A percentile compares a stretch with the other conserved stretches of the same genome.
Conservation (phyloP, 2,113 vertebrate species). For the Phrynosoma platyrhinos region DNA sequence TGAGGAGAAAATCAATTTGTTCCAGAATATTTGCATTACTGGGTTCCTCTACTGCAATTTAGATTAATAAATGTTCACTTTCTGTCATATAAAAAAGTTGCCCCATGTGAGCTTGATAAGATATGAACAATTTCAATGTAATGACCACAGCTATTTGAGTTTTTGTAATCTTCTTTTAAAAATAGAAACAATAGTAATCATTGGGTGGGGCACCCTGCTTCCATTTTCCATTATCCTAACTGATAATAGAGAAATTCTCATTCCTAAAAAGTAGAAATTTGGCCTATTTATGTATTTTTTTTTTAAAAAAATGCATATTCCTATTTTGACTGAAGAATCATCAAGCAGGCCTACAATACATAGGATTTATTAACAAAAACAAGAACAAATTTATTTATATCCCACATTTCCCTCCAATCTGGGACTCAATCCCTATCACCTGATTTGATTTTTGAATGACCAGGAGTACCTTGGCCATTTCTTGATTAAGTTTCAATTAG, state of each 20-base stretch:
- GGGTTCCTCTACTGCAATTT: background rate
- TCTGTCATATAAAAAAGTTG: background rate
- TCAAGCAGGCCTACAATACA: background rate
- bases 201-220: background rate
- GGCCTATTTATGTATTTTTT: slow-evolving; percentile 7
- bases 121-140: background rate
- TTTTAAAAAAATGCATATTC: background rate
- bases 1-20: slow-evolving; percentile 3
- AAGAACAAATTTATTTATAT: too few species aligned
- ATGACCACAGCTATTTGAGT: background rate
- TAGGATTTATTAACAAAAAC: too few species aligned
- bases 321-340: background rate
- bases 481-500: too few species aligned
- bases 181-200: background rate
- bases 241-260: background rate
- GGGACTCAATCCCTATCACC: too few species aligned
- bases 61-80: slow-evolving; percentile 21
- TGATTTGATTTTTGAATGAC: too few species aligned
- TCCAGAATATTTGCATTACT: background rate
- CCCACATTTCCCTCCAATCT: too few species aligned
- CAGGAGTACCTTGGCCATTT: too few species aligned
- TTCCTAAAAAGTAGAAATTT: background rate
- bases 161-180: background rate
- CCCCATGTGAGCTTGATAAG: slow-evolving; percentile 7
- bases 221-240: background rate